Evolutionary conservation across 2,888 invertebrate genomes (phyloP).

Genomic region (Ophion costatus): DNA sequence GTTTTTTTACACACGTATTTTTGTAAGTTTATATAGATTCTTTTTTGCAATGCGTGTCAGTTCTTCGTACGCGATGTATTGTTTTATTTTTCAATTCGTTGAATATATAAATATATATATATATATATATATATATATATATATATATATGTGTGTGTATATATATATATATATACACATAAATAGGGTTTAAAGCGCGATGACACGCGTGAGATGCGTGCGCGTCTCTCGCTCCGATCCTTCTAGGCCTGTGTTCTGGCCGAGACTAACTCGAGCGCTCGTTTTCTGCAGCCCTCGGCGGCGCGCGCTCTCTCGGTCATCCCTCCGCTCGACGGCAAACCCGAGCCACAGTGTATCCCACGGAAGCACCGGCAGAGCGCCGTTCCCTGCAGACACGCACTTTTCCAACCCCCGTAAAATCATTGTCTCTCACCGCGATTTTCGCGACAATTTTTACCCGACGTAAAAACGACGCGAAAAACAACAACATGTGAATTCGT

Average conservation of each 20-base stretch:
- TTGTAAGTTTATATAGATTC: too few species aligned
- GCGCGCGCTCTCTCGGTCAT: conserved; percentile 76
- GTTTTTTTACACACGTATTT: too few species aligned
- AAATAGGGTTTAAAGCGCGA: conserved; percentile 30
- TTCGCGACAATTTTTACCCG: neutral
- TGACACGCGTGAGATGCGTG: conserved; percentile 64
- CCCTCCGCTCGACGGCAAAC: conserved; percentile 76
- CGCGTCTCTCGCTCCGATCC: conserved; percentile 73
- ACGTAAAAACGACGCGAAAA: too few species aligned
- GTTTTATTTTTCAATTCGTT: too few species aligned
- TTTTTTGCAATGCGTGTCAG: too few species aligned
- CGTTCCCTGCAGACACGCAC: conserved; percentile 75
- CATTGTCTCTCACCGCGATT: conserved; percentile 70
- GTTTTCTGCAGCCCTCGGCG: conserved; percentile 81
- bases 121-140: neutral
- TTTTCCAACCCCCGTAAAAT: conserved; percentile 78
- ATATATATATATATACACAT: conserved; percentile 16
- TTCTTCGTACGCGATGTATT: too few species aligned
- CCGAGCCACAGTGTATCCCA: conserved; percentile 22
- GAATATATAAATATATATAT: conserved; percentile 17
- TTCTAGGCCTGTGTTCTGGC: conserved; percentile 83
- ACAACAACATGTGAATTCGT: too few species aligned
- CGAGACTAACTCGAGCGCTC: conserved; percentile 83
- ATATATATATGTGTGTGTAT: conserved; percentile 19
- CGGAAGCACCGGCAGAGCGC: conserved; percentile 22